These are phyloP conservation scores for Drosophila bipectinata DNA, from an alignment of 1,140 invertebrate species.

Conservation along the genomic window DNA sequence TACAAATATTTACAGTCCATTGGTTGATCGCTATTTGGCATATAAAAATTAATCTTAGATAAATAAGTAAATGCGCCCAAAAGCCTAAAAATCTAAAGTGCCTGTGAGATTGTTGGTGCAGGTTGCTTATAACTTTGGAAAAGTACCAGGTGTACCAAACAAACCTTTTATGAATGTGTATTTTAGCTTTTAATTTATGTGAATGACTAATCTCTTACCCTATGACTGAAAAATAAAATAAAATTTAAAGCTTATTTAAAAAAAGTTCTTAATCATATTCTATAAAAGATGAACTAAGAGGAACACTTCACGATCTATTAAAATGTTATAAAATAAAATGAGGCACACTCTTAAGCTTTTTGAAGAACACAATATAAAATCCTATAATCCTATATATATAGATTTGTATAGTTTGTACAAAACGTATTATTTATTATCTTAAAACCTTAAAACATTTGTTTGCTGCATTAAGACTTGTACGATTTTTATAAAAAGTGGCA, in stretches of 20 bases:
- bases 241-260: no score
- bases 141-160: conserved; percentile 28
- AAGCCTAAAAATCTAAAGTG: conserved; percentile 40
- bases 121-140: conserved; percentile 2
- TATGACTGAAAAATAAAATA: conserved; percentile 9
- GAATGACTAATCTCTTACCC: neutral
- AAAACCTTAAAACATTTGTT: neutral
- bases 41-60: conserved; percentile 22
- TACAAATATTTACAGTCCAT: conserved; percentile 58
- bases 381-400: neutral
- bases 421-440: neutral
- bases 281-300: neutral
- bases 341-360: conserved; percentile 13
- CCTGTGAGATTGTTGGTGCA: conserved; percentile 27
- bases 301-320: neutral
- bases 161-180: conserved; percentile 7
- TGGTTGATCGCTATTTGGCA: conserved; percentile 59
- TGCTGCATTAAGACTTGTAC: neutral
- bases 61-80: conserved; percentile 63
- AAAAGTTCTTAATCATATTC: conserved; percentile 1
- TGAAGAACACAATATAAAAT: neutral
- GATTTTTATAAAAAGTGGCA: neutral
- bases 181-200: conserved; percentile 1
- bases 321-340: neutral
- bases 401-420: conserved; percentile 13